Conservation (phyloP, 2,888 invertebrate genomes). For the Linyphia triangularis region DNA sequence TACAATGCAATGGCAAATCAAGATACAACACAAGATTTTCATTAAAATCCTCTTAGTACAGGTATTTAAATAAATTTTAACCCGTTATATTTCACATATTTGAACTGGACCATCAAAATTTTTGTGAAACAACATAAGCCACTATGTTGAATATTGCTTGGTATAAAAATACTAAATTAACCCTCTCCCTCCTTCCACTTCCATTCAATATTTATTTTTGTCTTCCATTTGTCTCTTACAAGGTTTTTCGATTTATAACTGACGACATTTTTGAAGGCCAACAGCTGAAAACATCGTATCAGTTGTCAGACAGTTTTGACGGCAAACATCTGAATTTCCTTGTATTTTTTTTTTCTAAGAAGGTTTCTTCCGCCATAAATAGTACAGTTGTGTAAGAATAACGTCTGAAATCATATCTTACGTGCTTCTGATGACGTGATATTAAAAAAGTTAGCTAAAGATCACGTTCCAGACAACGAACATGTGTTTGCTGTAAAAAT, state of each 20-base stretch:
- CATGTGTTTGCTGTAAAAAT: too few species aligned
- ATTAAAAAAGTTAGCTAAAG: not conserved
- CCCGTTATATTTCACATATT: too few species aligned
- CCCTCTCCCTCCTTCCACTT: too few species aligned
- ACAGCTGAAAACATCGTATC: conserved; percentile 25
- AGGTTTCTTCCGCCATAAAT: conserved; percentile 5
- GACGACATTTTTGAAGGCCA: conserved; percentile 26
- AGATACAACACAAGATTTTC: too few species aligned
- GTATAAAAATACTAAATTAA: too few species aligned
- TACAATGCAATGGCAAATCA: too few species aligned
- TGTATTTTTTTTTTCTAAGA: not conserved
- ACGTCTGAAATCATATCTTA: not conserved
- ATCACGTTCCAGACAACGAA: not conserved
- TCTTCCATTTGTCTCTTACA: not conserved
- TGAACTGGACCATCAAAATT: too few species aligned
- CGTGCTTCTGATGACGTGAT: not conserved
- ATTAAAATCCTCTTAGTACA: too few species aligned
- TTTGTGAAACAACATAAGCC: too few species aligned
- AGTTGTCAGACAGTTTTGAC: not conserved
- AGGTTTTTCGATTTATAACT: not conserved
- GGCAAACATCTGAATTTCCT: conserved; percentile 35
- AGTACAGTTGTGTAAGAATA: not conserved
- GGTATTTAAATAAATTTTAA: too few species aligned
- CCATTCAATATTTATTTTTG: not conserved
- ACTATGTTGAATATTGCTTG: too few species aligned